Evolutionary conservation across 2,113 vertebrate species (phyloP).

Genomic region (Sinocyclocheilus rhinocerous): DNA sequence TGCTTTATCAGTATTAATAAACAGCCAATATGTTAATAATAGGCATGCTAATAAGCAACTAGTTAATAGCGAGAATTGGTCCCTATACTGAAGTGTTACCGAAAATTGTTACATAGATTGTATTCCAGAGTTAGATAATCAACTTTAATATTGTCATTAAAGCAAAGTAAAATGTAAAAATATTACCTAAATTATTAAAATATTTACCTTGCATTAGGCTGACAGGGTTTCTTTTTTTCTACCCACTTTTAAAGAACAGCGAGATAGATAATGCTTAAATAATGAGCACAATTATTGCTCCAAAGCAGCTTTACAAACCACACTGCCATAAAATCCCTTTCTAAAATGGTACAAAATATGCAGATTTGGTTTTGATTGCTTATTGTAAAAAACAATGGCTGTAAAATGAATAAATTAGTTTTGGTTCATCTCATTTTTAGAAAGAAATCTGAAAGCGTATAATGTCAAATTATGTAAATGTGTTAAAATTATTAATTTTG

Average conservation of each 20-base stretch:
- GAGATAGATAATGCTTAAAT: not conserved
- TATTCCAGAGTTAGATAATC: not conserved
- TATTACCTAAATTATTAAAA: not conserved
- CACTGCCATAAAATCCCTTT: not conserved
- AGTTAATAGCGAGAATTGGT: no score
- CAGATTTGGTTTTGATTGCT: conserved; percentile 7
- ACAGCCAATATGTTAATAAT: no score
- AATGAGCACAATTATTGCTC: not conserved
- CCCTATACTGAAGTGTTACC: no score
- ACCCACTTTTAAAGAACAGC: not conserved
- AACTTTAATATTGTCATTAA: not conserved
- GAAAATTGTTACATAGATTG: not conserved
- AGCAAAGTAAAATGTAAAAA: not conserved
- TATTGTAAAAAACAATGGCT: not conserved
- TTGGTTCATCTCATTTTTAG: not conserved
- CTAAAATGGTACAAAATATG: not conserved
- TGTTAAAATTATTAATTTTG: not conserved
- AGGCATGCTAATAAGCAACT: no score
- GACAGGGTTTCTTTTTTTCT: not conserved
- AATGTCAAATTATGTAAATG: conserved; percentile 17
- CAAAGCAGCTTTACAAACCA: not conserved
- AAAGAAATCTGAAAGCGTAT: not conserved
- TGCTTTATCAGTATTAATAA: no score
- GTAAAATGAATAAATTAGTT: not conserved
- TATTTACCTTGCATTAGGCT: not conserved